These are phyloP conservation scores for Nasua narica DNA, from an alignment of 2,797 vertebrate species.

Conservation along the genomic window DNA sequence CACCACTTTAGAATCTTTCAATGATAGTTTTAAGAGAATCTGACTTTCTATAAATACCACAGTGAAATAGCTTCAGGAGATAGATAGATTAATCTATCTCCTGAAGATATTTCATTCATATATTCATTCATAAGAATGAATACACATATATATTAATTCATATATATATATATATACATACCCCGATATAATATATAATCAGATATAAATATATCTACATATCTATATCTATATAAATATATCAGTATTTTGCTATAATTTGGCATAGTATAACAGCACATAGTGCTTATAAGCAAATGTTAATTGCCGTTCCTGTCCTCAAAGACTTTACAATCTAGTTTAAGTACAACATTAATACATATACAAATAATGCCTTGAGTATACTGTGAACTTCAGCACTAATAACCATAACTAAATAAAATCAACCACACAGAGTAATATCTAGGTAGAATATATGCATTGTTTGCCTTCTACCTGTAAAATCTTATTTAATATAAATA, in stretches of 20 bases:
- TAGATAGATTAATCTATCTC: too few species aligned
- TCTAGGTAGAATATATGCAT: background rate
- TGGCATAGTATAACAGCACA: background rate
- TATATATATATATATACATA: background rate
- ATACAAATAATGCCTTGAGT: background rate
- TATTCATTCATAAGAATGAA: too few species aligned
- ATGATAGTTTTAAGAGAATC: background rate
- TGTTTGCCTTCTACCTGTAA: background rate
- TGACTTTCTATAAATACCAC: background rate
- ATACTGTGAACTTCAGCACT: background rate
- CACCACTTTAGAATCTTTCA: background rate
- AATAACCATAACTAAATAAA: background rate
- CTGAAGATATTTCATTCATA: too few species aligned
- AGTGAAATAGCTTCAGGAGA: background rate
- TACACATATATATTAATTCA: too few species aligned
- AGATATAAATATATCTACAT: background rate
- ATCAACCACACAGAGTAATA: background rate
- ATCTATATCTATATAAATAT: background rate
- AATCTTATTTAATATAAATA: background rate
- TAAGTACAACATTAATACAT: background rate
- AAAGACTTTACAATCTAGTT: background rate
- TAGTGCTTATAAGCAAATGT: background rate
- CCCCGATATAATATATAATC: background rate
- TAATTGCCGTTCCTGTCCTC: background rate
- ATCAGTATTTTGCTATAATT: background rate